phyloP scores from a whole-genome alignment of 2,888 invertebrate species.

The Eucera pruinosa region DNA sequence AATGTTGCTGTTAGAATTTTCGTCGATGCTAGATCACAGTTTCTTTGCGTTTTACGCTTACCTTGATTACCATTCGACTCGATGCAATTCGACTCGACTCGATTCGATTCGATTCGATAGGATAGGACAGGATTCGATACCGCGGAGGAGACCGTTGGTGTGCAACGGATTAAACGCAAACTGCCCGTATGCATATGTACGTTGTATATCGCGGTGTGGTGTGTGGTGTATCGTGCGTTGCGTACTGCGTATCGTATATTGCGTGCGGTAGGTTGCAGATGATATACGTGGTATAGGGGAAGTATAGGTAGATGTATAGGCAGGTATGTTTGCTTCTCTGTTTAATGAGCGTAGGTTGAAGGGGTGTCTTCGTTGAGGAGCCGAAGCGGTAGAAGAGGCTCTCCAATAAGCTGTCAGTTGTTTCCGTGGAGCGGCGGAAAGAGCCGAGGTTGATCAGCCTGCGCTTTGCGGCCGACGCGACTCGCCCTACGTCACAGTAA shows the following conservation, averaged over 20 bases:
- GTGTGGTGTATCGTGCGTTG: no score
- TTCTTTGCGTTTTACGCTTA: not conserved
- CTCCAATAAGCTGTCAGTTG: constrained; percentile 37
- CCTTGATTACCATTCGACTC: constrained; percentile 23
- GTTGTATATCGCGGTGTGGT: no score
- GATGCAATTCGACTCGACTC: no score
- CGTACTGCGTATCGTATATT: no score
- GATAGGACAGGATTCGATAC: no score
- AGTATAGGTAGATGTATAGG: not conserved
- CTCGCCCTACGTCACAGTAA: constrained; percentile 80
- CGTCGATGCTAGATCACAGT: not conserved
- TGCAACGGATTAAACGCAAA: constrained; percentile 27
- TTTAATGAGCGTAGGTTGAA: not conserved
- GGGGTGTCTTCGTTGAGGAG: constrained; percentile 18
- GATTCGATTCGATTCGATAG: no score
- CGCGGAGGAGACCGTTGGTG: not conserved
- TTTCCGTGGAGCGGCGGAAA: constrained; percentile 55
- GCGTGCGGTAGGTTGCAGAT: no score
- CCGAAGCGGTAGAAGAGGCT: constrained; percentile 30
- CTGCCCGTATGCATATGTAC: constrained; percentile 1
- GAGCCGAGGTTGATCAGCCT: constrained; percentile 66
- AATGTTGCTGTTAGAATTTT: no score
- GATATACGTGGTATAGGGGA: no score
- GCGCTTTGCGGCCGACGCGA: constrained; percentile 70
- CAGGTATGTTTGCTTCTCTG: constrained; percentile 18